A percentile compares a stretch with the other conserved stretches of the same genome.
Conservation (phyloP, 2,113 vertebrate species). For the Anguilla japonica region DNA sequence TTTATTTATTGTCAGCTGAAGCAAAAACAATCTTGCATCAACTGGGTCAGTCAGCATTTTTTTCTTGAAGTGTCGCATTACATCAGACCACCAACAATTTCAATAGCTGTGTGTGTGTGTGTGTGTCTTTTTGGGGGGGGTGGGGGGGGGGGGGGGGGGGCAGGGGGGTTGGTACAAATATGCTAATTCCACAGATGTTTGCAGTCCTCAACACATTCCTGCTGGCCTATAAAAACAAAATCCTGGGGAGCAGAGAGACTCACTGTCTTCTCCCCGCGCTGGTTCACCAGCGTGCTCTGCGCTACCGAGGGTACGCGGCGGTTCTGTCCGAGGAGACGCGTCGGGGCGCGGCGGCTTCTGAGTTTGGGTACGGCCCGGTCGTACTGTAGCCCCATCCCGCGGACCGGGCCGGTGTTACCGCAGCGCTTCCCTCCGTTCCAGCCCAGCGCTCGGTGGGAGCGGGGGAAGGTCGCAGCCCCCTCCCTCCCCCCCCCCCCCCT, state of each 20-base stretch:
- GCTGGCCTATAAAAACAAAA: conserved; percentile 70
- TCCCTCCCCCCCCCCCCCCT: neutral
- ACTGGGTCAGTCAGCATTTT: neutral
- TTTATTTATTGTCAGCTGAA: neutral
- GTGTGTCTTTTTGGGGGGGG: neutral
- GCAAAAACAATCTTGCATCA: neutral
- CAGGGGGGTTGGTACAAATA: conserved; percentile 59
- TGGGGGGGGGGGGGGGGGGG: too few species aligned
- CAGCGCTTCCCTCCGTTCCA: conserved; percentile 37
- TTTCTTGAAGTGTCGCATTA: conserved; percentile 20
- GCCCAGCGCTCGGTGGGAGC: conserved; percentile 55
- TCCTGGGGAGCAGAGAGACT: conserved; percentile 44
- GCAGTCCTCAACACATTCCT: conserved; percentile 68
- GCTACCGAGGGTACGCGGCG: too few species aligned
- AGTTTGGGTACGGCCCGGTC: neutral
- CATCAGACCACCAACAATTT: conserved; percentile 70
- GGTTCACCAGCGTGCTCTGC: too few species aligned
- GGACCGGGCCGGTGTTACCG: neutral
- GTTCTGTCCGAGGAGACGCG: too few species aligned
- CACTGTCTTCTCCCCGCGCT: conserved; percentile 38
- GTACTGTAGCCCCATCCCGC: conserved; percentile 33
- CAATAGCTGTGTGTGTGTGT: conserved; percentile 39
- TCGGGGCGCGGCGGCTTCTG: too few species aligned
- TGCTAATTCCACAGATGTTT: conserved; percentile 77
- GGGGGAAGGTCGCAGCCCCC: conserved; percentile 37